Evolutionary conservation across 2,113 vertebrate species (phyloP).

Genomic region (Trogon melanurus): DNA sequence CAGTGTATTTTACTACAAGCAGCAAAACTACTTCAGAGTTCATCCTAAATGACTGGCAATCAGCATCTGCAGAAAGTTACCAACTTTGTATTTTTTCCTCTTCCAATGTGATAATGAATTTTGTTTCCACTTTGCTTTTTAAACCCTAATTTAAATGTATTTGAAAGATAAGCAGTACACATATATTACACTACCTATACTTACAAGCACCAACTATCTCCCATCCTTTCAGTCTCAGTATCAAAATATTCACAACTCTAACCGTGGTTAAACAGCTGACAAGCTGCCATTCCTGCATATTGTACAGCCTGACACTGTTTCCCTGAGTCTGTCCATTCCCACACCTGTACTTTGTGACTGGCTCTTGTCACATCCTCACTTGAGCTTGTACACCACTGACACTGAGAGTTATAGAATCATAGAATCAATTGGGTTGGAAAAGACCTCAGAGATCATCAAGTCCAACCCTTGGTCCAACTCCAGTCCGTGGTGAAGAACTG

Average conservation of each 20-base stretch:
- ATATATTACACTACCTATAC: not conserved
- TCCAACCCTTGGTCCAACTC: too few species aligned
- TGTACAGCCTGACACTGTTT: not conserved
- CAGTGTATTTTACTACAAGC: not conserved
- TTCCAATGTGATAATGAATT: not conserved
- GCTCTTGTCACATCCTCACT: not conserved
- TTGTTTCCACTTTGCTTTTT: slow-evolving; percentile 16
- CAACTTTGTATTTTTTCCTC: not conserved
- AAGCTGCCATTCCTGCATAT: not conserved
- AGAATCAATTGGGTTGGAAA: too few species aligned
- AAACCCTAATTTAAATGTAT: slow-evolving; percentile 26
- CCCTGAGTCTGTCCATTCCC: not conserved
- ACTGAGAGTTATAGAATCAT: not conserved
- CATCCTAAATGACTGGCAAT: not conserved
- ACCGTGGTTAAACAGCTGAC: not conserved
- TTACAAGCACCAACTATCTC: slow-evolving; percentile 15
- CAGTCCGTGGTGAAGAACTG: not conserved
- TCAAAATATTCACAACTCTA: not conserved
- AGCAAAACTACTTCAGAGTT: slow-evolving; percentile 25
- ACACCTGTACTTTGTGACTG: not conserved
- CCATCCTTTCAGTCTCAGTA: not conserved
- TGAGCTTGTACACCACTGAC: not conserved
- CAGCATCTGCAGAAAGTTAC: not conserved
- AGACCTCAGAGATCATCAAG: too few species aligned
- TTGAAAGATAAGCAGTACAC: not conserved